These are phyloP conservation scores for Dromas ardeola DNA, from an alignment of 2,113 vertebrate species.

Conservation along the genomic window DNA sequence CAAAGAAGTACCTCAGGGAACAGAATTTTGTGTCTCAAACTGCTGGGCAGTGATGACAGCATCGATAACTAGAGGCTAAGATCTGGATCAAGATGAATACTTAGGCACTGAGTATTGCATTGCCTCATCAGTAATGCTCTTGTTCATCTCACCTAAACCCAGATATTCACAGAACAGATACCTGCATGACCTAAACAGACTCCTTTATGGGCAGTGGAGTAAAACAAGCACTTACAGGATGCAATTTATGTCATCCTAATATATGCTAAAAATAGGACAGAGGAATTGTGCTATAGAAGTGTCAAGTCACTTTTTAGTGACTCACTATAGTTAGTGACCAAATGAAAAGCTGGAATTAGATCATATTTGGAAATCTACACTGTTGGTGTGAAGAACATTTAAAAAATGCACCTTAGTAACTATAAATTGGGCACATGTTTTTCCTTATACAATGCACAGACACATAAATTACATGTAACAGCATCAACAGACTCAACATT, in stretches of 20 bases:
- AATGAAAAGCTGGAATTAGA: background rate
- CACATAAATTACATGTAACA: background rate
- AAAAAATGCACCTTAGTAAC: background rate
- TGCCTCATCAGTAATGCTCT: background rate
- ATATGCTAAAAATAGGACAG: background rate
- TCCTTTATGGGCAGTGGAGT: background rate
- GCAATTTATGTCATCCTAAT: background rate
- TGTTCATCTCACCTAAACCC: background rate
- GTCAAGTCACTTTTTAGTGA: background rate
- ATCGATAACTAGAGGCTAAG: background rate
- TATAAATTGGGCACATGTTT: background rate
- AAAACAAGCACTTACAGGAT: background rate
- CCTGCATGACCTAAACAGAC: background rate
- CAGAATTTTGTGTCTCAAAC: background rate
- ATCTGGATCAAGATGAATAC: background rate
- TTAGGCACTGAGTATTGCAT: background rate
- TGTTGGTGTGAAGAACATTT: background rate
- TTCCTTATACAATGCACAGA: background rate
- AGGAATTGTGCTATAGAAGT: background rate
- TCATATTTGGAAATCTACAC: background rate
- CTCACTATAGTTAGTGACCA: background rate
- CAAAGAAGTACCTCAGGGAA: background rate
- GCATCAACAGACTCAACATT: background rate
- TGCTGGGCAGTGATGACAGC: background rate
- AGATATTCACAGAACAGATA: background rate